Conservation (phyloP, 1,140 invertebrate species). For the Trialeurodes vaporariorum region DNA sequence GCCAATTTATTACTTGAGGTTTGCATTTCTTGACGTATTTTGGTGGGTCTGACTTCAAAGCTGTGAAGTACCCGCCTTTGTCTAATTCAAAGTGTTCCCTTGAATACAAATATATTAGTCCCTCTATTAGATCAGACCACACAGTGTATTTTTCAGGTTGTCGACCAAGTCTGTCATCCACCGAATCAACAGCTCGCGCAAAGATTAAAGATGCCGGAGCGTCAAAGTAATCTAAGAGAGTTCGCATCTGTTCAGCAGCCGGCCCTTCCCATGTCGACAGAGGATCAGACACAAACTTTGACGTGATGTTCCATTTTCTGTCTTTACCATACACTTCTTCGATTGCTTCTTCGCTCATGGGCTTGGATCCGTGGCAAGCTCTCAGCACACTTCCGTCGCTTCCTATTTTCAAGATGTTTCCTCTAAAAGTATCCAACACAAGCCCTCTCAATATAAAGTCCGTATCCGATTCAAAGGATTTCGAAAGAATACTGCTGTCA, state of each 20-base stretch:
- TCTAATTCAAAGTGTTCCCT: slow-evolving; percentile 45
- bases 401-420: slow-evolving; percentile 55
- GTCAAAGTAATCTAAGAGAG: slow-evolving; percentile 66
- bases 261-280: slow-evolving; percentile 49
- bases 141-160: slow-evolving; percentile 41
- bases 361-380: slow-evolving; percentile 54
- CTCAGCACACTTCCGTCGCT: slow-evolving; percentile 47
- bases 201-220: slow-evolving; percentile 52
- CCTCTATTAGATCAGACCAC: slow-evolving; percentile 53
- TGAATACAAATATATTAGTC: slow-evolving; percentile 47
- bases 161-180: slow-evolving; percentile 43
- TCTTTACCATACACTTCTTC: slow-evolving; percentile 45
- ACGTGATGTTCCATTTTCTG: slow-evolving; percentile 44
- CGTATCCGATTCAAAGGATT: slow-evolving; percentile 38
- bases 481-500: slow-evolving; percentile 37
- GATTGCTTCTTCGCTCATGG: slow-evolving; percentile 46
- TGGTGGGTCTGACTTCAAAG: slow-evolving; percentile 45
- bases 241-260: slow-evolving; percentile 44
- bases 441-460: slow-evolving; percentile 63
- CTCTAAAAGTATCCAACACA: slow-evolving; percentile 55
- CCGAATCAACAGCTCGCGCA: slow-evolving; percentile 54
- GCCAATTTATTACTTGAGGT: slow-evolving; percentile 47
- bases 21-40: slow-evolving; percentile 52
- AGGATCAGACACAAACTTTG: slow-evolving; percentile 42
- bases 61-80: slow-evolving; percentile 47